Conservation (phyloP, 2,797 vertebrate species). For the Heterohyrax brucei region DNA sequence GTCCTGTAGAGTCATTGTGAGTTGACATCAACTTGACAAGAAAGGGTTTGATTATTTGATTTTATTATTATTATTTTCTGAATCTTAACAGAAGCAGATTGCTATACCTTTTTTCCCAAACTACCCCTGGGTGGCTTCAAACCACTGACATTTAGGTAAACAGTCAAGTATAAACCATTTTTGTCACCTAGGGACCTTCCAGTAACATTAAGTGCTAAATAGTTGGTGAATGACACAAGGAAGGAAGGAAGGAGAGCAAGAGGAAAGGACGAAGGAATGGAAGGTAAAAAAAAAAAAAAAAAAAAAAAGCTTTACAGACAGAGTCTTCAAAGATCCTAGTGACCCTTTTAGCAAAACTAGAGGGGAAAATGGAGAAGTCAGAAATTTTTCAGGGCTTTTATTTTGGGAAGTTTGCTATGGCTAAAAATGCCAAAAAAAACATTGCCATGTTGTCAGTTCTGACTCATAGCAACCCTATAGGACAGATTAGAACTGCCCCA, state of each 20-base stretch:
- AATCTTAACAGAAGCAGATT: not conserved
- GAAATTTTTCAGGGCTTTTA: not conserved
- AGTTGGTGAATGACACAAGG: not conserved
- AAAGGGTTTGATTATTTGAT: too few relatives aligned
- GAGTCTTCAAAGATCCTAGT: not conserved
- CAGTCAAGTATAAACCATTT: not conserved
- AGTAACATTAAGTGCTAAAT: not conserved
- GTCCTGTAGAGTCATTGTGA: too few relatives aligned
- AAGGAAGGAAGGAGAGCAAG: too few relatives aligned
- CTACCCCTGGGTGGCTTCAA: not conserved
- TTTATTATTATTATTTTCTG: too few relatives aligned
- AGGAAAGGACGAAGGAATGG: too few relatives aligned
- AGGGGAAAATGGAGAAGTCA: not conserved
- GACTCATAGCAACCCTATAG: too few relatives aligned
- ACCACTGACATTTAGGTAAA: not conserved
- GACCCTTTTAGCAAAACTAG: constrained; percentile 11
- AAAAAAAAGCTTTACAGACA: not conserved
- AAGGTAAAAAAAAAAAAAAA: not conserved
- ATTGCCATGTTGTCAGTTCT: too few relatives aligned
- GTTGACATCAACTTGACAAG: too few relatives aligned
- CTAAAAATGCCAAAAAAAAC: too few relatives aligned
- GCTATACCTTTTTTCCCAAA: not conserved
- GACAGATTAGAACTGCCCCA: too few relatives aligned
- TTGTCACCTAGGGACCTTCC: not conserved
- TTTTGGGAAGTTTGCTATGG: not conserved